Base-by-base conservation (phyloP, 1,140 invertebrate species). In the Lutraria rhynchaena region DNA sequence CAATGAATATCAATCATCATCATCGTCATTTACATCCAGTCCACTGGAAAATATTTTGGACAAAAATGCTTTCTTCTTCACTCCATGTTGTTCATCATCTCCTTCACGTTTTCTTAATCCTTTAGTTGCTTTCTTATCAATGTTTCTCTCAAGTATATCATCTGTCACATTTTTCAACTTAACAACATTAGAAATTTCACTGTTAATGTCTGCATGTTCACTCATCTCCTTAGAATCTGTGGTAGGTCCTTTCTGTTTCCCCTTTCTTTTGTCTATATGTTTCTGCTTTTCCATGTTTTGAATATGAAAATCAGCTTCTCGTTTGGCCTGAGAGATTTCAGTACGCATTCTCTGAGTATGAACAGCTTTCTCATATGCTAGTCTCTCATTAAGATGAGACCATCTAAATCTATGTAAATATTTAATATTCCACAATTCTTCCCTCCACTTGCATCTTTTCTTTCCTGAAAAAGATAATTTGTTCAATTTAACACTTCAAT, bases 331-430 rank as follows among this genome's bases (percentile, higher is more conserved):
- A 5, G 96, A 94, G 61, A 99, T 96, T 93, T 99, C 98, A 22
- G 96, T 95, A 82, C 96, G 92, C 53, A 99, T 91, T 91, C 96
- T 95, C 90, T 99, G 97, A 90, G 97, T 95, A 84, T 95, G 95
- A 9, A 97, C 96, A 37, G 96, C 96, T 90, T 95, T 95, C 92
- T 99, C 98, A 93, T 99, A 98, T 19, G 96, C 90, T 75, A 99
- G 93, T 87, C 97, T 94, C 93, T 99, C 98, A 89, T 96, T 97
- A 24, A 99, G 93, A 93, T 99, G 97, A 60, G 95, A 94, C 98
- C 98, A 99, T 92, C 98, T 98, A 90, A 99, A 99, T 83, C 97
- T 95, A 33, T 87, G 95, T 70, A 99, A 94, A 92, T 99, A 99
- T 93, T 99, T 99, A 67, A 99, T 96, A 89, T 96, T 98, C 98